A percentile compares a stretch with the other conserved stretches of the same genome.
phyloP scores from a whole-genome alignment of 2,888 invertebrate species.

The Iselma pallidipennis region DNA sequence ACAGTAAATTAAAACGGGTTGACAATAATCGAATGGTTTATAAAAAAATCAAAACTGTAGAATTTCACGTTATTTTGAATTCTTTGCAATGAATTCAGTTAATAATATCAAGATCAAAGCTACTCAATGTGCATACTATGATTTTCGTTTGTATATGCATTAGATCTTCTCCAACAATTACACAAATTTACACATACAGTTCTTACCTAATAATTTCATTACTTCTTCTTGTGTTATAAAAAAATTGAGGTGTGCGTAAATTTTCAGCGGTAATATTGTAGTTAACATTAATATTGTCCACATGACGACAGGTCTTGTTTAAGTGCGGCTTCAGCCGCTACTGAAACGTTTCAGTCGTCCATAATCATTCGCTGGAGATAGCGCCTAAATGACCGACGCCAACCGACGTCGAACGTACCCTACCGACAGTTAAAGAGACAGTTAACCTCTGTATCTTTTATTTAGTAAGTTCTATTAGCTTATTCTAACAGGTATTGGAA shows the following conservation, averaged over 20 bases:
- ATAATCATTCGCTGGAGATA: conserved; percentile 24
- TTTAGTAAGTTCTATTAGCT: conserved; percentile 11
- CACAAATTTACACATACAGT: conserved; percentile 31
- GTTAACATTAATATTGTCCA: conserved; percentile 35
- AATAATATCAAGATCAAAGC: no score
- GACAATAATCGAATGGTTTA: no score
- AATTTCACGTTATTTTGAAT: no score
- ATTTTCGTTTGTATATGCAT: no score
- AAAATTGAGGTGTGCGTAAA: conserved; percentile 74
- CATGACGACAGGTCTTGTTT: conserved; percentile 34
- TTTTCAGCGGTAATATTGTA: conserved; percentile 42
- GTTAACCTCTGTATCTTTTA: conserved; percentile 16
- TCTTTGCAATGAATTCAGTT: no score
- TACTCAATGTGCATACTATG: no score
- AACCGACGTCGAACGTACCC: conserved; percentile 20
- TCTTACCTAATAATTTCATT: conserved; percentile 79
- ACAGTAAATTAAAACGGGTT: conserved; percentile 7
- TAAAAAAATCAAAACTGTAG: no score
- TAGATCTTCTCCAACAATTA: no score
- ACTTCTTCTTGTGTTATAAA: conserved; percentile 81
- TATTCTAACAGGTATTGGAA: no score
- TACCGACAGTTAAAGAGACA: conserved; percentile 4
- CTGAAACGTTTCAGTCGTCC: conserved; percentile 38
- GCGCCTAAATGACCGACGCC: conserved; percentile 21
- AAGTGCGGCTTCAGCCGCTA: conserved; percentile 52